A percentile compares a stretch with the other conserved stretches of the same genome.
phyloP scores from a whole-genome alignment of 2,113 vertebrate species.

The Cyanoramphus novaezelandiae region DNA sequence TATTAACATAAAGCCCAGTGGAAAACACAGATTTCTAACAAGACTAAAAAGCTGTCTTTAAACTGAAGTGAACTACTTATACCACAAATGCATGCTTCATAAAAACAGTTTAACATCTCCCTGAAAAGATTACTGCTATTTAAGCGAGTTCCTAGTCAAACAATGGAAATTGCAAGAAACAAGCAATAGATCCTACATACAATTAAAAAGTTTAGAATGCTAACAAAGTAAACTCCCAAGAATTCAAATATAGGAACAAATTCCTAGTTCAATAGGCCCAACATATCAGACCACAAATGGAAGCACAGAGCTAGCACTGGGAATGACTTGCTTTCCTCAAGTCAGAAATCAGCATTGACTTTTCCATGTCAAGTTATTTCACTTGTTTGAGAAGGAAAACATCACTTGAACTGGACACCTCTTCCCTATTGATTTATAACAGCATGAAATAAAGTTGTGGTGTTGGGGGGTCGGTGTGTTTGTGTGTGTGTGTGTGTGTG shows the following conservation, averaged over 20 bases:
- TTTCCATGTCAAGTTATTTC: background rate
- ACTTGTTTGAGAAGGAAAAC: background rate
- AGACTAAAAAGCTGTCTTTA: constrained; percentile 24
- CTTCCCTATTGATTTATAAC: background rate
- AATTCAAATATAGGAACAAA: background rate
- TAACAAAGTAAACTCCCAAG: background rate
- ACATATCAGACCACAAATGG: background rate
- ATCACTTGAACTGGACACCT: background rate
- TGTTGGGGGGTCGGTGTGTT: background rate
- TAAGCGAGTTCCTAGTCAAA: background rate
- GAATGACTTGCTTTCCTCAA: background rate
- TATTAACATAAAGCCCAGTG: background rate
- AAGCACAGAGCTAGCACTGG: background rate
- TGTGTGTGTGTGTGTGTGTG: too few species aligned
- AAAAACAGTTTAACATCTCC: background rate
- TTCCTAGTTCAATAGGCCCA: background rate
- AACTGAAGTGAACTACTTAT: background rate
- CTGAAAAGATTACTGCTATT: background rate
- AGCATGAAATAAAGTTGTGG: background rate
- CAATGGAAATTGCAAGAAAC: background rate
- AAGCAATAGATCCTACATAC: background rate
- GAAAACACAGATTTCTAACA: constrained; percentile 1
- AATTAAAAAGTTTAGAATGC: background rate
- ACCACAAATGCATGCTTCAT: background rate
- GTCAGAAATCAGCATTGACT: background rate